A percentile compares a stretch with the other conserved stretches of the same genome.
Evolutionary conservation across 2,888 invertebrate genomes (phyloP).

Genomic region (Cataglyphis rosenhaueri): DNA sequence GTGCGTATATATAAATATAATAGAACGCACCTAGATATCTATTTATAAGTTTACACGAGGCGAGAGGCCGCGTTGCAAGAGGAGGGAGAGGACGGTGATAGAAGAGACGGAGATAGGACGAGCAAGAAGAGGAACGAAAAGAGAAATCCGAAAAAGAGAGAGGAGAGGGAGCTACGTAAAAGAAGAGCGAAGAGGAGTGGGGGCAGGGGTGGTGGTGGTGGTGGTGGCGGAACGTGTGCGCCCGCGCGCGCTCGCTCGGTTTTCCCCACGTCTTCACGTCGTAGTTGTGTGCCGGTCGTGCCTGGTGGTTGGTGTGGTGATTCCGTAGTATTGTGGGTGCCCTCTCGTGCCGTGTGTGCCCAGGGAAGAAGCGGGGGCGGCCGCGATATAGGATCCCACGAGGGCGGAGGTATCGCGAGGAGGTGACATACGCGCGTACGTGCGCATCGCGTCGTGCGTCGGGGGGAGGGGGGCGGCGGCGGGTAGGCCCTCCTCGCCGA

Average conservation of each 20-base stretch:
- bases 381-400: constrained; percentile 20
- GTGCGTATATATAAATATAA: constrained; percentile 76
- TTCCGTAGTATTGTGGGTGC: constrained; percentile 40
- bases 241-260: constrained; percentile 52
- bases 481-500: neutral
- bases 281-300: constrained; percentile 59
- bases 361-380: constrained; percentile 27
- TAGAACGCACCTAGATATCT: constrained; percentile 83
- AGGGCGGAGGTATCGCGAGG: constrained; percentile 1
- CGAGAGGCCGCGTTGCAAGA: constrained; percentile 51
- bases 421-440: constrained; percentile 9
- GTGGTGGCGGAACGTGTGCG: constrained; percentile 48
- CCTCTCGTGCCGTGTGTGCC: constrained; percentile 26
- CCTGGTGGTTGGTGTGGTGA: constrained; percentile 53
- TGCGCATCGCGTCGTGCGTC: constrained; percentile 14
- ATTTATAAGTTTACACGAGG: constrained; percentile 79
- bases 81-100: constrained; percentile 9
- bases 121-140: constrained; percentile 24
- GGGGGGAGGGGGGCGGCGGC: neutral
- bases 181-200: constrained; percentile 25
- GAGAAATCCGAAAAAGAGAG: constrained; percentile 1
- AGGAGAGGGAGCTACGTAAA: constrained; percentile 6
- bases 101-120: neutral
- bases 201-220: neutral
- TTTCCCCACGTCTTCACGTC: constrained; percentile 48